Evolutionary conservation across 2,888 invertebrate species (phyloP), one percentile per base, ranked within the genome.

Genomic region (Diogma glabrata): DNA sequence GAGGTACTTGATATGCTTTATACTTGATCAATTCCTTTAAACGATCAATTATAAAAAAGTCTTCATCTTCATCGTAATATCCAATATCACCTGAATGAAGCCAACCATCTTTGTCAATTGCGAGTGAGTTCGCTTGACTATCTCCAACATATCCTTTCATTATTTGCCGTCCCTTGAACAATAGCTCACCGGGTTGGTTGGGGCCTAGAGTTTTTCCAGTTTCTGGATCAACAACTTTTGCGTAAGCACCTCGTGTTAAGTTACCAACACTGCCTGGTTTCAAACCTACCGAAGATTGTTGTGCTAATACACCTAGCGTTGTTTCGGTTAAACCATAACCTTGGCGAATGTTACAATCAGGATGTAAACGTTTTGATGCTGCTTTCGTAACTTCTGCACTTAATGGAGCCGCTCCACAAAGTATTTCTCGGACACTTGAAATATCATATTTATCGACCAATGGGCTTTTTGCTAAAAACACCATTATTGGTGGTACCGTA

Each of bases 1-100:
- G 92, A 1, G 91, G 84, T 59, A 87, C 86, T 77, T 87, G 83
- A 61, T 81, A 85, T 38, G 84, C 90, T 66, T 92, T 91, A 63
- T 88, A 90, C 66, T 93, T 93, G 60, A 93, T 92, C 22, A 93
- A 77, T 64, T 92, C 91, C 65, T 93, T 93, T 17, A 90, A 71
- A 54, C 93, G 73, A 65, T 90, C 93, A 2, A 90, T 84, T 55
- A 92, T 80, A 61, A 77, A 90, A 67, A 89, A 84, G 65, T 76
- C 81, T 1, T 81, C 82, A 16, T 89, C 81, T 1, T 77, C 66
- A 62, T 91, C 88, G 59, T 81, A 87, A 65, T 86, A 88, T 1
- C 85, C 91, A 57, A 92, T 72, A 65, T 93, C 92, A 0, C 91
- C 91, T 24, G 84, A 80, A 57, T 80, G 77, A 12, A 86, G 65